Conservation (phyloP, 2,888 invertebrate species). For the Orthonevra nobilis region DNA sequence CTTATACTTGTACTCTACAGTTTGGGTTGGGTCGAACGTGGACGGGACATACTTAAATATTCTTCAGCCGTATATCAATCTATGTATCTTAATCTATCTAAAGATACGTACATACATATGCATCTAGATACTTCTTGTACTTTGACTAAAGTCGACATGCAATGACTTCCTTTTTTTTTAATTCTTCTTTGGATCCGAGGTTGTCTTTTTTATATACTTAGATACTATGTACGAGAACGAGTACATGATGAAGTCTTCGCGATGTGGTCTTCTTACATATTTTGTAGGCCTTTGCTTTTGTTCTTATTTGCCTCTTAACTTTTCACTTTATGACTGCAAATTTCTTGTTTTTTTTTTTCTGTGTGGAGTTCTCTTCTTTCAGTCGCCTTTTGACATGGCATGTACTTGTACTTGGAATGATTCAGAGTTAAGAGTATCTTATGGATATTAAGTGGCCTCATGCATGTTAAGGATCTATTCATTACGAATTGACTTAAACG, state of each 20-base stretch:
- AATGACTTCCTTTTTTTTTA: constrained; percentile 58
- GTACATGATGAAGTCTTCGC: too few relatives aligned
- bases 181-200: constrained; percentile 9
- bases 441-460: constrained; percentile 60
- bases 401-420: constrained; percentile 28
- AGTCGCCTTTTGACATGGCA: constrained; percentile 67
- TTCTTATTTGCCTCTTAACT: constrained; percentile 36
- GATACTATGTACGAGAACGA: too few relatives aligned
- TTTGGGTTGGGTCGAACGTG: constrained; percentile 36
- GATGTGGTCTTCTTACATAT: not conserved
- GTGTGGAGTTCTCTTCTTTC: constrained; percentile 18
- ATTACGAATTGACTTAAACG: constrained; percentile 48
- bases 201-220: too few relatives aligned
- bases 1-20: not conserved
- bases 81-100: constrained; percentile 33
- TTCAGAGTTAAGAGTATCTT: constrained; percentile 39
- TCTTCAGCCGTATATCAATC: constrained; percentile 25
- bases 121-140: constrained; percentile 48
- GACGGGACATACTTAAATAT: constrained; percentile 52
- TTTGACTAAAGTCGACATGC: constrained; percentile 62
- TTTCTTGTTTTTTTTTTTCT: constrained; percentile 32
- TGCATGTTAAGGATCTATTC: constrained; percentile 60
- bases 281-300: constrained; percentile 8
- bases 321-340: constrained; percentile 57
- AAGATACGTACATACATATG: constrained; percentile 14